Base-by-base conservation (phyloP, 2,888 invertebrate species). In the Chesias legatella region DNA sequence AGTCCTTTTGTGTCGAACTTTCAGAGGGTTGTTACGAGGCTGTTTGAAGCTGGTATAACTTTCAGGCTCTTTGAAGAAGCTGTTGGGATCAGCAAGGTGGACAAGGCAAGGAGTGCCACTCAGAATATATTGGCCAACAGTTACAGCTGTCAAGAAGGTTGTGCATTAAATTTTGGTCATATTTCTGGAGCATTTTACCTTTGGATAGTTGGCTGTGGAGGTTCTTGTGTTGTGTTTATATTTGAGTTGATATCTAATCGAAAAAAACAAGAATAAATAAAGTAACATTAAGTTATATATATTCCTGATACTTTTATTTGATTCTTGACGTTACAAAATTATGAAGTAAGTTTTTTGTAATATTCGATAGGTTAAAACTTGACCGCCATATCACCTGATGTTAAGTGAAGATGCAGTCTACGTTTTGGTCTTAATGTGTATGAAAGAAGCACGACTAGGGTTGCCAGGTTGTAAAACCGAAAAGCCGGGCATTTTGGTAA, bases 21-120 rank as follows among this genome's bases (percentile, higher is more conserved):
- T 28, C 58, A 65, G 7, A 58, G 56, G 2, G 50, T 69, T 0
- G 35, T 74, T 3, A 22, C 35, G 10, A 60, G 69, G n/a, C 51
- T 86, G 0, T 73, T 71, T 41, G 83, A 85, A 50, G 67, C 72
- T n/a, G 85, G 84, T 6, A 77, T 86, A 11, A 68, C 72, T 9
- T 38, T 64, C 0, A 67, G 62, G 23, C 51, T 82, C n/a, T 79
- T 67, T 10, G 45, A 37, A 4, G 73, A 79, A 38, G 67, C 72
- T 1, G 62, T 86, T 10, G 85, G 86, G 6, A 53, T 77, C 6
- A 60, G 66, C 0, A 52, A 61, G 1, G 52, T 70, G 1, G 64
- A 63, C 4, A 78, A 69, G 53, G 71, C 80, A 1, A 46, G 53
- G 1, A 66, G 45, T 24, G 71, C 62, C 1, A 61, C 55, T 20